Conservation (phyloP, 1,140 invertebrate species). For the Parapsyche elsis region DNA sequence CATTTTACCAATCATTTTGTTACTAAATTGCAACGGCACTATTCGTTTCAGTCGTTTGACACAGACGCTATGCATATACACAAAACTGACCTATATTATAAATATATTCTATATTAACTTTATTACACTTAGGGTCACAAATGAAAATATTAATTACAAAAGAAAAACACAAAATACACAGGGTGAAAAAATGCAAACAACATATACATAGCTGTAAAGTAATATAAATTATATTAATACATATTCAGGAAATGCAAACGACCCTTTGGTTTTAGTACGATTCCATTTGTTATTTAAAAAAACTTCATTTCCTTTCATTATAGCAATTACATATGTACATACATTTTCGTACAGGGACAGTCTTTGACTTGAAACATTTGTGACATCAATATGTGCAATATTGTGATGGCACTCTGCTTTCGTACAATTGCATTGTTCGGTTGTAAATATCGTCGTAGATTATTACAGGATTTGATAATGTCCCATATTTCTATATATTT, state of each 20-base stretch:
- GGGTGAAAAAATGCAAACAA: not conserved
- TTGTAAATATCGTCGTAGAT: too few relatives aligned
- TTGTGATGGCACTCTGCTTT: conserved; percentile 1
- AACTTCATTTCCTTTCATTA: too few relatives aligned
- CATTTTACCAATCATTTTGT: not conserved
- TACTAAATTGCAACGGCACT: not conserved
- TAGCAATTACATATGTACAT: too few relatives aligned
- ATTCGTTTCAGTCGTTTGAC: not conserved
- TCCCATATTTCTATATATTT: too few relatives aligned
- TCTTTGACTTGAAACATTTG: not conserved
- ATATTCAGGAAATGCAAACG: conserved; percentile 16
- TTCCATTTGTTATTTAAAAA: too few relatives aligned
- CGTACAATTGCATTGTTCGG: not conserved
- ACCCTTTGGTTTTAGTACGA: conserved; percentile 29
- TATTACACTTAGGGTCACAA: conserved; percentile 29
- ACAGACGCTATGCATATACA: not conserved
- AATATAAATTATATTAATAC: conserved; percentile 10
- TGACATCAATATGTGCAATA: not conserved
- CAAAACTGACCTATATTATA: conserved; percentile 33
- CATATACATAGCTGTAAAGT: not conserved
- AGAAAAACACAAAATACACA: conserved; percentile 28
- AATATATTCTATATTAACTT: conserved; percentile 36
- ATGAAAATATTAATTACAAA: conserved; percentile 46
- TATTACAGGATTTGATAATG: too few relatives aligned
- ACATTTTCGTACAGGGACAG: not conserved